Evolutionary conservation across 2,113 vertebrate species (phyloP).

Genomic region (Percina caprodes): DNA sequence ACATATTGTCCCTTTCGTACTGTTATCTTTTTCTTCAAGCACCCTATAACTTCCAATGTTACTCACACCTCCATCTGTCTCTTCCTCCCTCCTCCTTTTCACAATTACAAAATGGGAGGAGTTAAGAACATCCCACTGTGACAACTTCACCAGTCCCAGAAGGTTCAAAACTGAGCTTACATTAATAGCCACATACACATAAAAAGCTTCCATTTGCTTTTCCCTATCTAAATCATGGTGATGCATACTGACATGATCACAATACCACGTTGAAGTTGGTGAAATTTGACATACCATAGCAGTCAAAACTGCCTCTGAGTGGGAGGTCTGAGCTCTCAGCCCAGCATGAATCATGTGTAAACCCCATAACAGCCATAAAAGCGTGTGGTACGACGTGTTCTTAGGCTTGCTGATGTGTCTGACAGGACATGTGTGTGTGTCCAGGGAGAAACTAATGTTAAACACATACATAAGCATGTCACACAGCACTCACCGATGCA

Average conservation of each 20-base stretch:
- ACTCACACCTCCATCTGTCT: background rate
- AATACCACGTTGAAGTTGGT: conserved; percentile 10
- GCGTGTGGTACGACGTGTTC: conserved; percentile 8
- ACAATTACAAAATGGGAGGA: conserved; percentile 14
- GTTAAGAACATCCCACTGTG: conserved; percentile 32
- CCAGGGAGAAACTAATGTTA: conserved; percentile 10
- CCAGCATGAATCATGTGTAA: conserved; percentile 13
- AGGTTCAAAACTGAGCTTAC: conserved; percentile 1
- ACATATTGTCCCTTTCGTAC: background rate
- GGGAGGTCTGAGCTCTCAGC: conserved; percentile 35
- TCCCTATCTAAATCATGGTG: background rate
- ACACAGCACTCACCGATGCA: conserved; percentile 92
- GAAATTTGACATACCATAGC: conserved; percentile 2
- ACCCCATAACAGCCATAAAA: conserved; percentile 28
- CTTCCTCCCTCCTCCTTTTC: background rate
- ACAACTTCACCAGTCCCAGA: conserved; percentile 30
- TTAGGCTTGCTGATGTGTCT: conserved; percentile 22
- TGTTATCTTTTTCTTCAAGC: background rate
- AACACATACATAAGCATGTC: conserved; percentile 43
- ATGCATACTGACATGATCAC: conserved; percentile 14
- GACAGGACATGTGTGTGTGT: conserved; percentile 18
- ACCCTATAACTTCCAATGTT: conserved; percentile 9
- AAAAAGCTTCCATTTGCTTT: conserved; percentile 1
- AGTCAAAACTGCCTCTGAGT: conserved; percentile 15
- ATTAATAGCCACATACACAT: conserved; percentile 6